Evolutionary conservation across 2,113 vertebrate species (phyloP).

Genomic region (Chlamydotis undulata): DNA sequence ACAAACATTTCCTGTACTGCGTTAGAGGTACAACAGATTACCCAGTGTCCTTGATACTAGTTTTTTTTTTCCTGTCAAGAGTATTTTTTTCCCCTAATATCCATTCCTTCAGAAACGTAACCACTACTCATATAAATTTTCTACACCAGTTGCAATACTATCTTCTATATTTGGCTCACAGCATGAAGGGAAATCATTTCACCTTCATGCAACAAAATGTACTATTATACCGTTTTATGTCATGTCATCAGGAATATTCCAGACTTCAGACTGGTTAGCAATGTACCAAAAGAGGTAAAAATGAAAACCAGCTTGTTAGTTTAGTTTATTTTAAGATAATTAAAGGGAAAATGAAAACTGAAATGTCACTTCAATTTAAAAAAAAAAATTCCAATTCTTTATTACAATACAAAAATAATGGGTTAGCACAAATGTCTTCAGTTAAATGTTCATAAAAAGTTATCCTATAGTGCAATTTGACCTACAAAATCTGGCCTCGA

Average conservation of each 20-base stretch:
- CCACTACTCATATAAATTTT: not conserved
- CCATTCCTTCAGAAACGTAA: not conserved
- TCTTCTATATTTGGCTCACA: not conserved
- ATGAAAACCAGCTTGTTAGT: not conserved
- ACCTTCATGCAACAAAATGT: not conserved
- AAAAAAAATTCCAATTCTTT: not conserved
- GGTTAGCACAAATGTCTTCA: not conserved
- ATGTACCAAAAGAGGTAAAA: not conserved
- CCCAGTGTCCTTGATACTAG: not conserved
- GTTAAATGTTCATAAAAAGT: not conserved
- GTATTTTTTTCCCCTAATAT: not conserved
- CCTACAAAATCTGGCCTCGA: not conserved
- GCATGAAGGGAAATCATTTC: constrained; percentile 1
- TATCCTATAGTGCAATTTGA: not conserved
- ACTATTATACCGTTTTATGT: not conserved
- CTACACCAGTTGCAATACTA: not conserved
- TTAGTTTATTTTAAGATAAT: not conserved
- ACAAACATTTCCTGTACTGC: not conserved
- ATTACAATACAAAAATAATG: not conserved
- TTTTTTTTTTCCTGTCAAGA: not conserved
- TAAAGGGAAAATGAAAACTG: not conserved
- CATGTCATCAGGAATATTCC: not conserved
- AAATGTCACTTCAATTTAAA: not conserved
- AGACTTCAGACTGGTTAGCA: not conserved
- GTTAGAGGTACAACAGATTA: not conserved